Percentiles rank a stretch among this genome's conserved stretches.
Evolutionary conservation across 1,140 invertebrate species (phyloP).

Genomic region (Eciton burchellii): DNA sequence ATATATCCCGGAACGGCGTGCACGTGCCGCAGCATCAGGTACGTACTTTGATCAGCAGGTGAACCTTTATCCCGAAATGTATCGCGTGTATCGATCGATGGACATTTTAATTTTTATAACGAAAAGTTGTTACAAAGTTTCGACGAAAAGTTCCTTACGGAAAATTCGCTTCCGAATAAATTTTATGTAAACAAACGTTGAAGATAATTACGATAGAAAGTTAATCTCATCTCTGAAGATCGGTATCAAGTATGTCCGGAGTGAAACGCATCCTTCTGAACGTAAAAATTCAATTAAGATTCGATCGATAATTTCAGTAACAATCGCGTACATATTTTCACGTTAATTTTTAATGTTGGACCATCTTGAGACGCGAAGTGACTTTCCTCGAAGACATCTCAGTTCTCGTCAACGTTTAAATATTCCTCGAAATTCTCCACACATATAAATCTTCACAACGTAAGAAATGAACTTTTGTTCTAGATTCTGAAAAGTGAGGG

Average conservation of each 20-base stretch:
- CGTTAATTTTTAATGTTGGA: slow-evolving; percentile 16
- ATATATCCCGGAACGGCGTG: slow-evolving; percentile 27
- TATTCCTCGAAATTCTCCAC: too few species aligned
- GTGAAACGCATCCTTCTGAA: background rate
- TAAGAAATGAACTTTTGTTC: too few species aligned
- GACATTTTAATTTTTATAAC: background rate
- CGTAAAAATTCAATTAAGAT: slow-evolving; percentile 21
- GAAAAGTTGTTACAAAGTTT: background rate
- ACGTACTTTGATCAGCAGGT: background rate
- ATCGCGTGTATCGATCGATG: background rate
- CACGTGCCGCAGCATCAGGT: slow-evolving; percentile 43
- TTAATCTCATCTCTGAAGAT: slow-evolving; percentile 21
- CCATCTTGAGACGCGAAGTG: background rate
- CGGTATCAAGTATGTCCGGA: background rate
- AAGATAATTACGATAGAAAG: too few species aligned
- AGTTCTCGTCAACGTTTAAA: slow-evolving; percentile 28
- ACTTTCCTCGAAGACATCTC: background rate
- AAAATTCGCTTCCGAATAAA: background rate
- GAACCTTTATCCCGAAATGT: background rate
- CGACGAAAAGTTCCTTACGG: background rate
- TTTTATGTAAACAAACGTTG: too few species aligned
- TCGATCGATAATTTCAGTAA: slow-evolving; percentile 18
- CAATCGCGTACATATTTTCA: slow-evolving; percentile 16
- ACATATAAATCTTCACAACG: too few species aligned
- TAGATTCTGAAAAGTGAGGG: too few species aligned